phyloP scores from a whole-genome alignment of 2,888 invertebrate genomes.

The Rhimphoctona megacephalus region DNA sequence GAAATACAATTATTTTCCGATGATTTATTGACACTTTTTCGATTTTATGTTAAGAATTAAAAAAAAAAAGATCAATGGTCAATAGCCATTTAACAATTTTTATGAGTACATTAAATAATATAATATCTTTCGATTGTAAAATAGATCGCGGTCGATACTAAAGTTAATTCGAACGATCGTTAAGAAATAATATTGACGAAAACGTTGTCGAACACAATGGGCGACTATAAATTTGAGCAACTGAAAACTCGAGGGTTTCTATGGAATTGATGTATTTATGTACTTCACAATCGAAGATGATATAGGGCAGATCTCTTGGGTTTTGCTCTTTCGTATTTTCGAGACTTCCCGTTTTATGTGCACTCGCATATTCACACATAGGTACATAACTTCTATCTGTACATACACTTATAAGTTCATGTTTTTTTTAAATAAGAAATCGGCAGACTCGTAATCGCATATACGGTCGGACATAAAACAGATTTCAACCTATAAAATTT shows the following conservation, averaged over 20 bases:
- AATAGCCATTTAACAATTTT: background rate
- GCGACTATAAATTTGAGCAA: background rate
- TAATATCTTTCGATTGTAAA: background rate
- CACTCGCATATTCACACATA: conserved; percentile 16
- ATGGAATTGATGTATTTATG: conserved; percentile 60
- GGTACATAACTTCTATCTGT: background rate
- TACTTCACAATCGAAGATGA: background rate
- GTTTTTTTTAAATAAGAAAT: conserved; percentile 39
- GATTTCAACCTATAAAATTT: conserved; percentile 80
- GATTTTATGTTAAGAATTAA: background rate
- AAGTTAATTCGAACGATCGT: background rate
- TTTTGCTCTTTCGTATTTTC: conserved; percentile 20
- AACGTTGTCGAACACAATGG: conserved; percentile 10
- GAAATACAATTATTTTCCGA: background rate
- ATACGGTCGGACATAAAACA: conserved; percentile 78
- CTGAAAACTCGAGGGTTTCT: conserved; percentile 8
- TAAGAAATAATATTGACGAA: conserved; percentile 1
- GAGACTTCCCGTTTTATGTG: background rate
- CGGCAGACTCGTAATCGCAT: conserved; percentile 77
- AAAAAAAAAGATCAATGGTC: background rate
- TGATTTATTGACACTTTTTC: background rate
- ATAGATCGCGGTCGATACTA: background rate
- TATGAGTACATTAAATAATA: background rate
- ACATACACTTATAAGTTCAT: background rate
- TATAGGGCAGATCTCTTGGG: background rate